phyloP scores from a whole-genome alignment of 1,140 invertebrate species.

The Microvelia longipes region DNA sequence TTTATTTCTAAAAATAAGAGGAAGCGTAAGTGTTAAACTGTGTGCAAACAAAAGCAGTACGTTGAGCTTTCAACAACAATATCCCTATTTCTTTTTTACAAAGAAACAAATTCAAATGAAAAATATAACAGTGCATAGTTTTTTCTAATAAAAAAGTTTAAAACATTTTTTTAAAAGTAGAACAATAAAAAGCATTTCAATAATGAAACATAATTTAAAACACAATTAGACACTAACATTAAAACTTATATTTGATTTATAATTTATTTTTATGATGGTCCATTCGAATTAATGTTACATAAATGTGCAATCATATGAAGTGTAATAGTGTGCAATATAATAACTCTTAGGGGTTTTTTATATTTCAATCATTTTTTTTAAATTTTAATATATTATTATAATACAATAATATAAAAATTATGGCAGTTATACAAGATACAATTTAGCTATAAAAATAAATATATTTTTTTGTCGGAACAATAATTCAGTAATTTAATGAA shows the following conservation, averaged over 20 bases:
- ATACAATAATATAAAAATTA: too few species aligned
- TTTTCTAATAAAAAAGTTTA: too few species aligned
- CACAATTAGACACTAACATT: background rate
- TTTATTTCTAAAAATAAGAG: too few species aligned
- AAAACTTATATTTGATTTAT: background rate
- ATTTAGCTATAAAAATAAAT: background rate
- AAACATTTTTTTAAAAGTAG: too few species aligned
- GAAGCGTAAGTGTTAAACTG: too few species aligned
- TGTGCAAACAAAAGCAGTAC: too few species aligned
- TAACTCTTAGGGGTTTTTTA: background rate
- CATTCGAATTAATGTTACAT: background rate
- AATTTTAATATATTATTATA: too few species aligned
- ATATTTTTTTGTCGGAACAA: background rate
- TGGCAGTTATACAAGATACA: background rate
- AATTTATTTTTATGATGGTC: background rate
- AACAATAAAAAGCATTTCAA: background rate
- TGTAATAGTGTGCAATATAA: background rate
- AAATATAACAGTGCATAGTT: too few species aligned
- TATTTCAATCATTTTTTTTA: background rate
- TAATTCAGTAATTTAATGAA: too few species aligned
- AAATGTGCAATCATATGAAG: background rate
- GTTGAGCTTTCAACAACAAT: too few species aligned
- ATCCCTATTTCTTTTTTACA: too few species aligned
- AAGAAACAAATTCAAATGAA: too few species aligned
- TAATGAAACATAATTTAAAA: background rate